These are phyloP conservation scores for Tetrao urogallus DNA, from an alignment of 2,113 vertebrate species.

Conservation along the genomic window DNA sequence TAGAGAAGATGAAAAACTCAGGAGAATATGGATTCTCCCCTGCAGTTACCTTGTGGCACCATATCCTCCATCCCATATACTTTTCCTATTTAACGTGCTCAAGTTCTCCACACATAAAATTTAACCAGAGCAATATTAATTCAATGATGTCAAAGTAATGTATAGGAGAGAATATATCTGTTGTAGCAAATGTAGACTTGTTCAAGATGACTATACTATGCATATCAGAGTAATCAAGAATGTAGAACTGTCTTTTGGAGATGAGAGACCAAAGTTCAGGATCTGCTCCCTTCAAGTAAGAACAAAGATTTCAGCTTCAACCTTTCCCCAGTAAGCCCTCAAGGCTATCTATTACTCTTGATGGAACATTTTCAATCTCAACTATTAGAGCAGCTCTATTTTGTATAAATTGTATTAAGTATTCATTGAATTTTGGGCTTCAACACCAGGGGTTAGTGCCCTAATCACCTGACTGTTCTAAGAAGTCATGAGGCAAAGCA, in stretches of 20 bases:
- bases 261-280: not conserved
- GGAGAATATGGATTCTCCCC: not conserved
- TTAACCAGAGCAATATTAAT: not conserved
- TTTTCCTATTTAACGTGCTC: not conserved
- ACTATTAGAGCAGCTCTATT: slow-evolving; percentile 59
- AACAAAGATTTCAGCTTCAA: slow-evolving; percentile 23
- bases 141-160: not conserved
- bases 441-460: slow-evolving; percentile 51
- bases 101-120: not conserved
- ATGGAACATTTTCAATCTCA: slow-evolving; percentile 68
- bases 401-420: slow-evolving; percentile 68
- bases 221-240: not conserved
- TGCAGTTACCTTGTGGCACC: not conserved
- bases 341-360: slow-evolving; percentile 73
- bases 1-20: not conserved
- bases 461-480: slow-evolving; percentile 54
- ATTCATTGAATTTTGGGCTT: slow-evolving; percentile 69
- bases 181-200: not conserved
- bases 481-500: not conserved
- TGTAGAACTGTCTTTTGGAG: not conserved
- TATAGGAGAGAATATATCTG: not conserved
- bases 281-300: not conserved
- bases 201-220: not conserved
- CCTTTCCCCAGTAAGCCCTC: slow-evolving; percentile 55
- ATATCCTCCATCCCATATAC: not conserved